These are phyloP conservation scores for Halictus quadricinctus DNA, from an alignment of 2,888 invertebrate species.

Conservation along the genomic window DNA sequence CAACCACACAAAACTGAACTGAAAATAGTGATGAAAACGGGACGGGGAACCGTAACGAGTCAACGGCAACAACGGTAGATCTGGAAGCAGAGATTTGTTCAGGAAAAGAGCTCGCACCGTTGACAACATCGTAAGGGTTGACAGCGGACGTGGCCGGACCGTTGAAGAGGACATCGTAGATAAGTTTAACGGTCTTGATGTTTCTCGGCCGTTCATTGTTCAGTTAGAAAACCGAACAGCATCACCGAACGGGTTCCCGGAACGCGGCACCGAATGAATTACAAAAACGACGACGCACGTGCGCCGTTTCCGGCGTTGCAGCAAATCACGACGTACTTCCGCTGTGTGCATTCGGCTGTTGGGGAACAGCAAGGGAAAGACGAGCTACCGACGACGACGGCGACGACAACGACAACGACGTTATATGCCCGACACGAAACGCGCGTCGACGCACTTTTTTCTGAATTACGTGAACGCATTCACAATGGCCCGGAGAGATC, in stretches of 20 bases:
- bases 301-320: conserved; percentile 71
- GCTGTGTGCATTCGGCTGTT: conserved; percentile 55
- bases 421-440: conserved; percentile 66
- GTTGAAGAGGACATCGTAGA: neutral
- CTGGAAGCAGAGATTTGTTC: neutral
- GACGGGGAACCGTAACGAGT: neutral
- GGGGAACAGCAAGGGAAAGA: conserved; percentile 6
- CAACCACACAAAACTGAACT: neutral
- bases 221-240: conserved; percentile 32
- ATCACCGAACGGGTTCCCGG: conserved; percentile 56
- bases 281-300: conserved; percentile 65
- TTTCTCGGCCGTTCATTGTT: conserved; percentile 39
- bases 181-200: neutral
- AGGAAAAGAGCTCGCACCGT: neutral
- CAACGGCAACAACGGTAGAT: neutral
- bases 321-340: conserved; percentile 72
- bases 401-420: neutral
- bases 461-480: conserved; percentile 70
- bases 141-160: neutral
- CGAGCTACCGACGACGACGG: conserved; percentile 12
- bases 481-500: conserved; percentile 60
- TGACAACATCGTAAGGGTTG: neutral
- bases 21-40: neutral
- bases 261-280: conserved; percentile 61
- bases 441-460: conserved; percentile 63